Evolutionary conservation across 2,113 vertebrate genomes (phyloP).

Genomic region (Gymnorhina tibicen): DNA sequence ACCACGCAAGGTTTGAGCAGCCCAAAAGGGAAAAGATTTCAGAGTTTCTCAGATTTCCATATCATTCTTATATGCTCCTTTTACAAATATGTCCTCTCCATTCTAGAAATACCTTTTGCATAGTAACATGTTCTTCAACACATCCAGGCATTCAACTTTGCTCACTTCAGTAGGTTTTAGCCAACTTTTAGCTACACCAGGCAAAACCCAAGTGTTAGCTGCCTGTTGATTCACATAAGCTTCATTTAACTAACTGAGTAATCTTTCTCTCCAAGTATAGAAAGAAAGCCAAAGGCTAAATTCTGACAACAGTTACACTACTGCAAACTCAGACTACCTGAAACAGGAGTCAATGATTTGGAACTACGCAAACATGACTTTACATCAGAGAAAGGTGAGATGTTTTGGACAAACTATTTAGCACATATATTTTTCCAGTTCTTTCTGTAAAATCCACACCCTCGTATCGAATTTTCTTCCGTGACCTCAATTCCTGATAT

Average conservation of each 20-base stretch:
- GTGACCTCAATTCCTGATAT: not conserved
- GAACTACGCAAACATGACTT: not conserved
- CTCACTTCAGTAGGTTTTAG: not conserved
- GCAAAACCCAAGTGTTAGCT: not conserved
- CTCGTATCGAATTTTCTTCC: not conserved
- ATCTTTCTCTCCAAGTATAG: not conserved
- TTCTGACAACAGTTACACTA: not conserved
- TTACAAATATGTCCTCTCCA: not conserved
- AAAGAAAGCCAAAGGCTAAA: not conserved
- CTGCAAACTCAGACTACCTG: not conserved
- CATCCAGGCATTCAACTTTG: not conserved
- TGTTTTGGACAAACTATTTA: not conserved
- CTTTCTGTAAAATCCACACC: not conserved
- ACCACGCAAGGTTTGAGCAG: not conserved
- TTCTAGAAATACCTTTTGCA: not conserved
- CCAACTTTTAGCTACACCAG: not conserved
- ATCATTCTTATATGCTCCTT: not conserved
- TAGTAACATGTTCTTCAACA: not conserved
- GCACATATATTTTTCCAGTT: not conserved
- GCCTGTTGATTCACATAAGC: not conserved
- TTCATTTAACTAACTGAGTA: not conserved
- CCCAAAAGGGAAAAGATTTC: not conserved
- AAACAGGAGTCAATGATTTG: not conserved
- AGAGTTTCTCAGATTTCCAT: not conserved
- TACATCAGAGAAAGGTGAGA: not conserved